A percentile compares a stretch with the other conserved stretches of the same genome.
Evolutionary conservation across 2,113 vertebrate species (phyloP).

Genomic region (Notothenia coriiceps): DNA sequence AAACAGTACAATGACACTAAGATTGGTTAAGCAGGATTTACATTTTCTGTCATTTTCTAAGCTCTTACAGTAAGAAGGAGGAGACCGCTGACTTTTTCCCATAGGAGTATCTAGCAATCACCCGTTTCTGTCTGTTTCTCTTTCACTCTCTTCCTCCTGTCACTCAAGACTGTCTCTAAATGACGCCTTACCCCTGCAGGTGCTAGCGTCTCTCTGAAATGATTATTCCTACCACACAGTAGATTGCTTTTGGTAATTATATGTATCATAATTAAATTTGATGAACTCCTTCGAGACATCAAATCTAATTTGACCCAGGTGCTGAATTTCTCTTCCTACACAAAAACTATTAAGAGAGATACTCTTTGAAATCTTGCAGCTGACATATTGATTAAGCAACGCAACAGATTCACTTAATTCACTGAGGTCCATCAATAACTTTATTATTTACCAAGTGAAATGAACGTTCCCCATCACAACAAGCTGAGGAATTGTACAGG

Average conservation of each 20-base stretch:
- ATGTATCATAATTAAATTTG: slow-evolving; percentile 87
- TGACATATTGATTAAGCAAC: slow-evolving; percentile 63
- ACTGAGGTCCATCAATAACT: slow-evolving; percentile 50
- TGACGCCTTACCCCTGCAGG: slow-evolving; percentile 76
- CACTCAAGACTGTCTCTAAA: slow-evolving; percentile 72
- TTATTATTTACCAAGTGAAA: slow-evolving; percentile 47
- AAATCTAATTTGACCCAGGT: slow-evolving; percentile 83
- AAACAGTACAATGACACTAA: slow-evolving; percentile 14
- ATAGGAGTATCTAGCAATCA: slow-evolving; percentile 56
- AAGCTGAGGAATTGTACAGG: slow-evolving; percentile 1
- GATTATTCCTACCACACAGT: slow-evolving; percentile 82
- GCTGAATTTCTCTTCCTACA: slow-evolving; percentile 64
- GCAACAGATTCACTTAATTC: slow-evolving; percentile 41
- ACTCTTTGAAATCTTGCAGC: slow-evolving; percentile 30
- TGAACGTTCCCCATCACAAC: slow-evolving; percentile 35
- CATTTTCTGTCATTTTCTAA: slow-evolving; percentile 20
- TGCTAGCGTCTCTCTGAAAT: slow-evolving; percentile 78
- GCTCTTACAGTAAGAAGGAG: slow-evolving; percentile 30
- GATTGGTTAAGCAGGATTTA: slow-evolving; percentile 18
- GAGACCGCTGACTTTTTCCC: slow-evolving; percentile 42
- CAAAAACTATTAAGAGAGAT: slow-evolving; percentile 60
- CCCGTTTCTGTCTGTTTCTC: slow-evolving; percentile 57
- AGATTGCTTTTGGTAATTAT: slow-evolving; percentile 88
- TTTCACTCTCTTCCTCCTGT: slow-evolving; percentile 52
- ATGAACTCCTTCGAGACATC: slow-evolving; percentile 81